Percentiles rank a stretch among this genome's conserved stretches.
phyloP scores from a whole-genome alignment of 1,140 invertebrate species.

The Drosophila persimilis region DNA sequence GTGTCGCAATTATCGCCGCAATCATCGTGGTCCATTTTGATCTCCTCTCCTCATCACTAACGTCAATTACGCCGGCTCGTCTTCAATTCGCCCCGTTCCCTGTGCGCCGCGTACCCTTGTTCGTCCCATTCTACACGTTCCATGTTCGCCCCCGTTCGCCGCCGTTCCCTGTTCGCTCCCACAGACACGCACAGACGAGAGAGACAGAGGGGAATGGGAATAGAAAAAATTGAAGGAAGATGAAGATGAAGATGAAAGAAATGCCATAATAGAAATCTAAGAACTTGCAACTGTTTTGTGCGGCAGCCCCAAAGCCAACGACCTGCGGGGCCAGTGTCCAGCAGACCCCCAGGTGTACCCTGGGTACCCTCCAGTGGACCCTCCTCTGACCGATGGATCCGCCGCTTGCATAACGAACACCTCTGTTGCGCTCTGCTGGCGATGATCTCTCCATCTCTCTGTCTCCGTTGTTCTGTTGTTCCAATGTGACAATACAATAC shows the following conservation, averaged over 20 bases:
- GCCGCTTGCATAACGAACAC: conserved; percentile 34
- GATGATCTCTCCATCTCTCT: not conserved
- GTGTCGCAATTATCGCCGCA: conserved; percentile 74
- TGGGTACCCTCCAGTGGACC: not conserved
- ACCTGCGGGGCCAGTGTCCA: conserved; percentile 13
- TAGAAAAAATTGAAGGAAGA: not conserved
- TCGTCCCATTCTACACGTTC: too few relatives aligned
- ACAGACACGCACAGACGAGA: not conserved
- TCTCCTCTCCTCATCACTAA: conserved; percentile 70
- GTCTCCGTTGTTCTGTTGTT: conserved; percentile 8
- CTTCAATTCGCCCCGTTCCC: conserved; percentile 34
- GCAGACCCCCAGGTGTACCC: conserved; percentile 2
- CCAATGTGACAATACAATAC: conserved; percentile 23
- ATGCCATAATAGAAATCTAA: conserved; percentile 60
- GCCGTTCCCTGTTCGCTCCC: too few relatives aligned
- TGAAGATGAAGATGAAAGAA: conserved; percentile 33
- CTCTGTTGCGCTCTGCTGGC: conserved; percentile 39
- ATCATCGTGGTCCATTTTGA: conserved; percentile 78
- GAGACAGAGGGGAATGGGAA: not conserved
- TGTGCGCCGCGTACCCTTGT: conserved; percentile 27
- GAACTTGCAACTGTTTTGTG: conserved; percentile 44
- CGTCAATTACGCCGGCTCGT: conserved; percentile 64
- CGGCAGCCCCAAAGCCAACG: conserved; percentile 5
- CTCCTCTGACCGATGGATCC: too few relatives aligned
- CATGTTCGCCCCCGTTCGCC: too few relatives aligned